Evolutionary conservation across 92 coral and sea anemone genomes (phyloP), one percentile per base, ranked within the genome.

Genomic region (Siderastrea radians): DNA sequence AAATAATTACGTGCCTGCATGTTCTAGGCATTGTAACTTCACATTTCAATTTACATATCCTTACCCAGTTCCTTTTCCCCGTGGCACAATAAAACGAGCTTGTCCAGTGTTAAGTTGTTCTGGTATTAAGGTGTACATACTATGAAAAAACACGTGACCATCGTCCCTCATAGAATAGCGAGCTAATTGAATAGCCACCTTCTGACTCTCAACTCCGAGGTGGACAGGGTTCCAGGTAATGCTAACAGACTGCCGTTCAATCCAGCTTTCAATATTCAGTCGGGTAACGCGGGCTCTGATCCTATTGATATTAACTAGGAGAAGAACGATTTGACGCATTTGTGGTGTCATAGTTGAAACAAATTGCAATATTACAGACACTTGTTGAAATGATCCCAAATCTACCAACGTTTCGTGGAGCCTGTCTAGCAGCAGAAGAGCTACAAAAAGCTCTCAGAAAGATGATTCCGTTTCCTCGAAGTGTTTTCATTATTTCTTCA

Each of bases 11-110:
- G 19, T 14, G 17, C 15, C 0, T 26, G 38, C 38, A 26, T 26
- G 61, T 5, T 55, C 8, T 11, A 8, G 4, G 3, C 3, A 8
- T 0, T 12, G 14, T 59, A 1, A 3, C 14, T 13, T 8, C 63
- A 3, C 11, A 59, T 5, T 14, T 19, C 5, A 61, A 3, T 26
- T 26, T 26, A 26, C 38, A 26, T 26, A 26, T 26, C 13, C 83
- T 58, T 45, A 81, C 84, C 83, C 92, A 19, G 83, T 70, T 58
- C 92, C 92, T 16, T 88, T 61, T 3, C 89, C 86, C 14, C 58
- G 7, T 14, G 84, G 89, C 3, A 88, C 94, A 53, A 45, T 52
- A 8, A 88, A 54, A 46, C 49, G 72, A 59, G 72, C 48, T 43
- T 55, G 50, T 52, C 90, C 92, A 73, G 58, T 60, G 50, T 88